A percentile compares a stretch with the other conserved stretches of the same genome.
Evolutionary conservation across 2,888 invertebrate species (phyloP).

Genomic region (Timema cristinae): DNA sequence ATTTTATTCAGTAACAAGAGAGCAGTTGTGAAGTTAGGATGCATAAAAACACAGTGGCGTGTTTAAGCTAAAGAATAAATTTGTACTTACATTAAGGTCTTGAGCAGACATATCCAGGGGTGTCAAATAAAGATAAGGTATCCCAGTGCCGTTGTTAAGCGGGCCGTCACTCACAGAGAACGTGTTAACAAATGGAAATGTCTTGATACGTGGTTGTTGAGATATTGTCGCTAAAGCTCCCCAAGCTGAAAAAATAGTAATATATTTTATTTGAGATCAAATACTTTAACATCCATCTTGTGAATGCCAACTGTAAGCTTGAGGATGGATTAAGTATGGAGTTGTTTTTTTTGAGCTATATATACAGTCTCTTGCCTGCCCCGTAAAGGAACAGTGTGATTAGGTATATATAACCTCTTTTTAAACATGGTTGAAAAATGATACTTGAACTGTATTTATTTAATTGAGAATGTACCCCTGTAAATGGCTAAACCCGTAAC

Average conservation of each 20-base stretch:
- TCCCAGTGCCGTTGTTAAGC: constrained; percentile 60
- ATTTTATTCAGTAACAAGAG: no score
- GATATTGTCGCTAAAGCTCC: constrained; percentile 67
- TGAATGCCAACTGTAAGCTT: background rate
- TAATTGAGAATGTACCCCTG: no score
- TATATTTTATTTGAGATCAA: background rate
- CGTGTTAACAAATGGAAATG: constrained; percentile 65
- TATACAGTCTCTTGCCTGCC: no score
- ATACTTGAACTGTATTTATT: no score
- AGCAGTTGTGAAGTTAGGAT: background rate
- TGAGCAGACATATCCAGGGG: constrained; percentile 65
- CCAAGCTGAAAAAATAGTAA: constrained; percentile 56
- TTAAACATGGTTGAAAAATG: no score
- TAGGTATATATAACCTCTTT: no score
- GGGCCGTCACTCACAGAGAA: constrained; percentile 70
- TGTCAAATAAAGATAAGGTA: constrained; percentile 71
- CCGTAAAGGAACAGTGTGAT: background rate
- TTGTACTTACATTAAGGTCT: constrained; percentile 58
- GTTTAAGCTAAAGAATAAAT: background rate
- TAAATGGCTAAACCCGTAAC: no score
- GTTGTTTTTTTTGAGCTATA: background rate
- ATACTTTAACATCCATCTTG: background rate
- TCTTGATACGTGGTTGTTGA: constrained; percentile 53
- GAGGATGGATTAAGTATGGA: constrained; percentile 1
- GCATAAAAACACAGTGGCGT: background rate